These are phyloP conservation scores for Hycleus cichorii DNA, from an alignment of 1,140 invertebrate species.

Conservation along the genomic window DNA sequence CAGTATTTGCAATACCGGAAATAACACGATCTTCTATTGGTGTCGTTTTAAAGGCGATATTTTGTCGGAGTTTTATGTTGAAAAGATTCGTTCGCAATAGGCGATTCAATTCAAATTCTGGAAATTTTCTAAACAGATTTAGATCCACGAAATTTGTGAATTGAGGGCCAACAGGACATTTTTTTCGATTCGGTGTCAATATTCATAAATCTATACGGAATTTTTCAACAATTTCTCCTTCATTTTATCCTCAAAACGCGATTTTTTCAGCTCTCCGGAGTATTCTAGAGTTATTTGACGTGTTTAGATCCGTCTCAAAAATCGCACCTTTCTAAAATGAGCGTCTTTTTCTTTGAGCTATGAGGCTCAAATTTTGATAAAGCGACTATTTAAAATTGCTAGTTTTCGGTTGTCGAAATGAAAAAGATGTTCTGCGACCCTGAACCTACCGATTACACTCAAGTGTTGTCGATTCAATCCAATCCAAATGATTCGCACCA, in stretches of 20 bases:
- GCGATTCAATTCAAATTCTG: constrained; percentile 52
- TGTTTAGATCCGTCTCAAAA: neutral
- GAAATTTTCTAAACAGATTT: neutral
- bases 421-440: neutral
- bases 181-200: too few species aligned
- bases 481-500: constrained; percentile 55
- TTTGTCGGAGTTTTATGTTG: constrained; percentile 38
- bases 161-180: too few species aligned
- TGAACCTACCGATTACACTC: constrained; percentile 34
- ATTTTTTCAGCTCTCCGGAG: neutral
- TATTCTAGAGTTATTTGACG: neutral
- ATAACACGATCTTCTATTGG: constrained; percentile 30
- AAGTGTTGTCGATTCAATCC: constrained; percentile 50
- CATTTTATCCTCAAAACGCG: neutral
- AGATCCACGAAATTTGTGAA: too few species aligned
- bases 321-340: too few species aligned
- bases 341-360: neutral
- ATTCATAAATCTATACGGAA: too few species aligned
- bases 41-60: constrained; percentile 30
- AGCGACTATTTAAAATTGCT: neutral
- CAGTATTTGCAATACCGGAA: constrained; percentile 27
- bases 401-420: too few species aligned
- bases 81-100: constrained; percentile 52
- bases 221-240: neutral
- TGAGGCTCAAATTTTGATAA: neutral